Evolutionary conservation across 1,140 invertebrate genomes (phyloP), one percentile per base, ranked within the genome.

Genomic region (Drosophila dunni): DNA sequence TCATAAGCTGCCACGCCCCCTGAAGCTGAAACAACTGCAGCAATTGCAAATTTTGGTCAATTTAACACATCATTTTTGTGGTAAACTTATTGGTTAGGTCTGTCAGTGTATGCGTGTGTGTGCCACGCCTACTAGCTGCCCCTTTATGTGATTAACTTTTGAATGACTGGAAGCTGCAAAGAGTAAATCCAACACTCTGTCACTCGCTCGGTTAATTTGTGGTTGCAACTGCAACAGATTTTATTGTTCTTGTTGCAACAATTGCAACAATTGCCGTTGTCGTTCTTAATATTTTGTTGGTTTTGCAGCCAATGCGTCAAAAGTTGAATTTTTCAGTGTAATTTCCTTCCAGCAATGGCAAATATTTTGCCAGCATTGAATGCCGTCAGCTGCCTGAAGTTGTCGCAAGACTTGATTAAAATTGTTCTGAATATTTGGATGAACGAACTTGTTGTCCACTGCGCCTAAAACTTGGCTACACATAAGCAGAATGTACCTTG

Each of bases 61-160:
- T 88, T 86, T 79, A 63, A 65, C 72, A 83, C 79, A 86, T 86
- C 70, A 86, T 83, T 86, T 86, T 88, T 88, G 82, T 64, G 82
- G 82, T 82, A 76, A 73, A 81, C 46, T 63, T 70, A 51, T 51
- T 42, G 53, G 9, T 20, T 50, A 17, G 38, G 8, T 13, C 5
- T 63, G 10, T 15, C 6, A 51, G 13, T 34, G 33, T 46, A 34
- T 33, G 17, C 17, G 61, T 34, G 24, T 36, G 17, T 65, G 15
- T 67, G 54, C 46, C 54, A 63, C 75, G 78, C 65, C 48, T 63
- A 48, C 61, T 20, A 44, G 44, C 56, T 68, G 62, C 72, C 77
- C 73, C 63, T 85, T 78, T 75, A 67, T 71, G 71, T 72, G 82
- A 86, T 85, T 85, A 86, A 86, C 81, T 82, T 85, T 66, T 74